Evolutionary conservation across 2,888 invertebrate genomes (phyloP).

Genomic region (Athalia rosae): DNA sequence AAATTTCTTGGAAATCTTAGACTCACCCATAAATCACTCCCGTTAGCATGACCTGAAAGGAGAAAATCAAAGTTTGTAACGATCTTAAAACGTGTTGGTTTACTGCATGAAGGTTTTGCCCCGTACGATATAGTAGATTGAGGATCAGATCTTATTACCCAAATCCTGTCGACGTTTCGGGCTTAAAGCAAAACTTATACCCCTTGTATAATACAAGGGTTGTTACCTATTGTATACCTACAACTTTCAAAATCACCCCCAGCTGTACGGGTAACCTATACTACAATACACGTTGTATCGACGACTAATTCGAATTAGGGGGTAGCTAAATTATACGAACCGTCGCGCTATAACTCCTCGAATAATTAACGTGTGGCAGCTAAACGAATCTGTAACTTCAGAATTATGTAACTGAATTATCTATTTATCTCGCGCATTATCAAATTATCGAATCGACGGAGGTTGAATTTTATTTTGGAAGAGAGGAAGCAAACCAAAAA

Average conservation of each 20-base stretch:
- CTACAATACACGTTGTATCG: too few species aligned
- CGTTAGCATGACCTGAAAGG: constrained; percentile 44
- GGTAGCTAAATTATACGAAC: too few species aligned
- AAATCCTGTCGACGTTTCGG: background rate
- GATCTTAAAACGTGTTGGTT: background rate
- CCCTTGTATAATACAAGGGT: background rate
- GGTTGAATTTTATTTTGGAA: too few species aligned
- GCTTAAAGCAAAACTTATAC: constrained; percentile 4
- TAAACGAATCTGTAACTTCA: too few species aligned
- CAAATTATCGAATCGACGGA: too few species aligned
- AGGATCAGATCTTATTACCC: background rate
- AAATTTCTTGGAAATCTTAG: background rate
- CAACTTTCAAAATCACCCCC: background rate
- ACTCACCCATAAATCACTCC: constrained; percentile 44
- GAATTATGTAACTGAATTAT: too few species aligned
- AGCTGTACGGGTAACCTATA: background rate
- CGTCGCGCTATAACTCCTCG: too few species aligned
- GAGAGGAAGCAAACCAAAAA: too few species aligned
- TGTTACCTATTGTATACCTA: background rate
- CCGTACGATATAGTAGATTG: background rate
- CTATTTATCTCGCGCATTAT: too few species aligned
- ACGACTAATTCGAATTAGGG: too few species aligned
- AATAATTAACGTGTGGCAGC: too few species aligned
- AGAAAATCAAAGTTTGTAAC: constrained; percentile 1
- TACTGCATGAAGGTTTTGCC: background rate